Conservation (phyloP, 2,797 vertebrate genomes). For the Falco columbarius region DNA sequence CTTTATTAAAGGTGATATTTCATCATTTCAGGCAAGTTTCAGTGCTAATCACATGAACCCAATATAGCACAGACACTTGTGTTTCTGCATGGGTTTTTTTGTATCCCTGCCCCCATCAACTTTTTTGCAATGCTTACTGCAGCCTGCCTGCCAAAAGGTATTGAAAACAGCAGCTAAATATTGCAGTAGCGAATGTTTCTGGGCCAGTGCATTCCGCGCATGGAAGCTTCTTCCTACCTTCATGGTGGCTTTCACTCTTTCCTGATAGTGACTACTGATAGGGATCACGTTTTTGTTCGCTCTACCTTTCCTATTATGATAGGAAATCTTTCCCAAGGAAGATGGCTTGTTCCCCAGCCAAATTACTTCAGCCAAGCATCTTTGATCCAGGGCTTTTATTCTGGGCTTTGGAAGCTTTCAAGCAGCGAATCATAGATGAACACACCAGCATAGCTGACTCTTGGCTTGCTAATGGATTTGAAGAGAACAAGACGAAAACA, state of each 20-base stretch:
- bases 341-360: background rate
- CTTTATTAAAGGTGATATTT: background rate
- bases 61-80: background rate
- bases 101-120: accelerated
- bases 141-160: background rate
- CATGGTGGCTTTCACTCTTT: background rate
- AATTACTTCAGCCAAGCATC: background rate
- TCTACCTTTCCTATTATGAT: background rate
- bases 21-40: background rate
- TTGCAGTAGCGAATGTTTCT: background rate
- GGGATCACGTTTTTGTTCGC: background rate
- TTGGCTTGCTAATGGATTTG: background rate
- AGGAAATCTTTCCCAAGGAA: background rate
- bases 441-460: background rate
- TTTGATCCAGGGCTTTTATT: background rate
- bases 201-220: background rate
- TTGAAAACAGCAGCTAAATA: background rate
- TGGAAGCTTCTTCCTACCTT: background rate
- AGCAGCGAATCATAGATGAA: background rate
- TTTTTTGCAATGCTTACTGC: background rate
- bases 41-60: background rate
- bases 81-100: background rate
- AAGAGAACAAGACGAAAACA: background rate
- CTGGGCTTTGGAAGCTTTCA: background rate
- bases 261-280: background rate